Evolutionary conservation across 1,140 invertebrate species (phyloP), one percentile per base, ranked within the genome.

Genomic region (Atta colombica): DNA sequence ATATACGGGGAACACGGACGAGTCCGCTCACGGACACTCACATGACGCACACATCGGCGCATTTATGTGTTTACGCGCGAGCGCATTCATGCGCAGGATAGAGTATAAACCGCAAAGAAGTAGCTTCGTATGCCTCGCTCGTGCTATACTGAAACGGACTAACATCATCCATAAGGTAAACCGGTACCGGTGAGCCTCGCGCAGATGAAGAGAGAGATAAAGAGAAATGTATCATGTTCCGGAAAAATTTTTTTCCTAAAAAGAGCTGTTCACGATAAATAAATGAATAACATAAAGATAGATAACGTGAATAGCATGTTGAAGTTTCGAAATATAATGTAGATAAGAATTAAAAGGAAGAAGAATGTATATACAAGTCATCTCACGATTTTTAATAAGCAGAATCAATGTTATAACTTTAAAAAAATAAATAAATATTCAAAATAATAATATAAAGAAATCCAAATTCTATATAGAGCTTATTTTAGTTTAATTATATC

Each of bases 71-170:
- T 69, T 69, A 39, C 66, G 31, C 61, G 72, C 74, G 72, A 45
- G 55, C 60, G 28, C 88, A 87, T 91, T 89, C 89, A 88, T 74
- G 74, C 55, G 58, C 61, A 53, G 80, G 77, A 87, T 66, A 66
- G 90, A 86, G 87, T 91, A 91, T 87, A 88, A 91, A 92, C 87
- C 91, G 89, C 89, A 60, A 88, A 92, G 86, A 87, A 93, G 91
- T 92, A 91, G 90, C 92, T 91, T 92, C 89, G 91, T 91, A 92
- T 92, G 90, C 90, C 80, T 92, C 90, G 92, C 92, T 92, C 91
- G 91, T 93, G 92, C 92, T 93, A 87, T 63, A 89, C 91, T 88
- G 39, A 69, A 69, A 91, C 88, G 87, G 81, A 88, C 92, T 91
- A 93, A 93, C 90, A 88, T 91, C 51, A 86, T 89, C 90, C 86